Conservation (phyloP, 2,113 vertebrate genomes). For the Oenanthe melanoleuca region DNA sequence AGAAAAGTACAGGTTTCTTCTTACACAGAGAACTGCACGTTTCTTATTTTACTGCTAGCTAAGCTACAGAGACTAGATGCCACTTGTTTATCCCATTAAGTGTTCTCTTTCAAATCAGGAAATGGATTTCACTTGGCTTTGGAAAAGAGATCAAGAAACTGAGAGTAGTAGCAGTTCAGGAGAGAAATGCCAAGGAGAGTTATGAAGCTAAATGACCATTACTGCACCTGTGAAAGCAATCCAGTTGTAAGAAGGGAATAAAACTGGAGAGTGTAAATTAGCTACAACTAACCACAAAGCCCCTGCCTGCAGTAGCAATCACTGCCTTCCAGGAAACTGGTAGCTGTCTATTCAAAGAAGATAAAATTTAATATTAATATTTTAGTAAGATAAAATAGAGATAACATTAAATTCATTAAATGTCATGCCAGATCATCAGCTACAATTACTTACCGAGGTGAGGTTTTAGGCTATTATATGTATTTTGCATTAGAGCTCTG, state of each 20-base stretch:
- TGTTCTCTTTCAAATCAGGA: background rate
- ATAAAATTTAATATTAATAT: background rate
- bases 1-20: background rate
- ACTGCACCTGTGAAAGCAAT: background rate
- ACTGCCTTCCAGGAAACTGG: background rate
- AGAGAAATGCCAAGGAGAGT: background rate
- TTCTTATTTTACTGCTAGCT: background rate
- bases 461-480: background rate
- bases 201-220: background rate
- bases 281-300: background rate
- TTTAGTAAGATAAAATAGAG: background rate
- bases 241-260: background rate
- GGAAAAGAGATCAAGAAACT: background rate
- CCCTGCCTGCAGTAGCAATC: background rate
- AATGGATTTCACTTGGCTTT: background rate
- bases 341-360: background rate
- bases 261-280: background rate
- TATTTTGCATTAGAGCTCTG: background rate
- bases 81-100: background rate
- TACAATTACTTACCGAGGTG: background rate
- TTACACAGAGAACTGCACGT: background rate
- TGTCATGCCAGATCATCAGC: background rate
- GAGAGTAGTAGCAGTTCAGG: background rate
- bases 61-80: background rate
- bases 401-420: background rate